These are phyloP conservation scores for Metopolophium dirhodum DNA, from an alignment of 1,140 invertebrate species.

Conservation along the genomic window DNA sequence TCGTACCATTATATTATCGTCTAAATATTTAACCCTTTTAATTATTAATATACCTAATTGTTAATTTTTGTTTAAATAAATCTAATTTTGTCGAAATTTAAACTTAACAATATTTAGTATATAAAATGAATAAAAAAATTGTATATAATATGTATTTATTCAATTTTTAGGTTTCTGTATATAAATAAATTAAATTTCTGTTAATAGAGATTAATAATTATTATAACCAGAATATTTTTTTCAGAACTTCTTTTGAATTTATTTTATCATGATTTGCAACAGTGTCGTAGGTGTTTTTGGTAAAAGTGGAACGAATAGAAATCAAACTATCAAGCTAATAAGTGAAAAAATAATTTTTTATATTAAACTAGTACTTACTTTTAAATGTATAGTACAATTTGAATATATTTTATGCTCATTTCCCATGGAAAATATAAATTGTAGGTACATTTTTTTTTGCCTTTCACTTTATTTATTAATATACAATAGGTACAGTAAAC, in stretches of 20 bases:
- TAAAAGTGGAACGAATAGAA: constrained; percentile 42
- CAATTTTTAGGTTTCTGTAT: no score
- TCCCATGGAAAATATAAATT: background rate
- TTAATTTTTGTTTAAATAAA: background rate
- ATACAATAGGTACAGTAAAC: background rate
- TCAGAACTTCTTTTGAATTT: background rate
- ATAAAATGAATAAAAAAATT: no score
- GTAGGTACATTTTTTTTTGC: background rate
- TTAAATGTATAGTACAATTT: background rate
- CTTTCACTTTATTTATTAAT: background rate
- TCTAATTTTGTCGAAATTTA: no score
- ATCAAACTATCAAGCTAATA: background rate
- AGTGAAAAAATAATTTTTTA: no score
- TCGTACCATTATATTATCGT: no score
- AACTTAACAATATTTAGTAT: background rate
- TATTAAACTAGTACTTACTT: no score
- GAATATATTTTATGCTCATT: background rate
- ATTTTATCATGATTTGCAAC: background rate
- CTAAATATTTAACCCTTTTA: no score
- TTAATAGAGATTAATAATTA: no score
- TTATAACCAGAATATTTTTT: no score
- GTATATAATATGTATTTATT: no score
- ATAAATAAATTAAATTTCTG: no score
- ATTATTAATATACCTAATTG: background rate
- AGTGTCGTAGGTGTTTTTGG: background rate